Base-by-base conservation (phyloP, 2,113 vertebrate species). In the Sula dactylatra region DNA sequence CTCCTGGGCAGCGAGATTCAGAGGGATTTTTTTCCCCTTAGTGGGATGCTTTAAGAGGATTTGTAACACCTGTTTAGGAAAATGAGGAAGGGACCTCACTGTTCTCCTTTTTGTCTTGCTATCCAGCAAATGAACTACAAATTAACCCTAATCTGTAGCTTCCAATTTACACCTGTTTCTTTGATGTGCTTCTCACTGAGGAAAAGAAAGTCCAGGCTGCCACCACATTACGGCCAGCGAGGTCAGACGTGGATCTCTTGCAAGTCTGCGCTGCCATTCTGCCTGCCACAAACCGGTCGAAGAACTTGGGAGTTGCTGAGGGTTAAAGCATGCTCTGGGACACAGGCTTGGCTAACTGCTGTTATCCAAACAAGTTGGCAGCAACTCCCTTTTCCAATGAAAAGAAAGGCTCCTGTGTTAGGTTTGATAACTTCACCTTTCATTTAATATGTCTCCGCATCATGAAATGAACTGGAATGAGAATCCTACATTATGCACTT, bases 261-360 rank as follows among this genome's bases (percentile, higher is more conserved):
- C 71, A 73, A 65, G 55, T n/a, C 61, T 36, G 40, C 0, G 1
- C n/a, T 64, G 19, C 29, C 1, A 0, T 4, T 13, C 4, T 24
- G 58, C 56, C 47, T 70, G n/a, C 40, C 4, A 7, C 7, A 6
- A 56, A 38, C 24, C 49, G 59, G n/a, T 25, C 0, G 4, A n/a
- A 2, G 3, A 89, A 17, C 12, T 0, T 26, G n/a, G n/a, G 47
- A 61, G 32, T 1, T 6, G 4, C 38, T 38, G 44, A 50, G 83
- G 70, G 76, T 77, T 81, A 88, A 78, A 83, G 42, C 77, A 70
- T 8, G 1, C 19, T 21, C 17, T 1, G 3, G 71, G 67, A 58
- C 55, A 80, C 24, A 38, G 76, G 32, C 61, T 67, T 29, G n/a
- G 50, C 72, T 73, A 11, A 11, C 50, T 77, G 74, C 79, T 95